These are phyloP conservation scores for Aromia moschata DNA, from an alignment of 2,888 invertebrate species.

Conservation along the genomic window DNA sequence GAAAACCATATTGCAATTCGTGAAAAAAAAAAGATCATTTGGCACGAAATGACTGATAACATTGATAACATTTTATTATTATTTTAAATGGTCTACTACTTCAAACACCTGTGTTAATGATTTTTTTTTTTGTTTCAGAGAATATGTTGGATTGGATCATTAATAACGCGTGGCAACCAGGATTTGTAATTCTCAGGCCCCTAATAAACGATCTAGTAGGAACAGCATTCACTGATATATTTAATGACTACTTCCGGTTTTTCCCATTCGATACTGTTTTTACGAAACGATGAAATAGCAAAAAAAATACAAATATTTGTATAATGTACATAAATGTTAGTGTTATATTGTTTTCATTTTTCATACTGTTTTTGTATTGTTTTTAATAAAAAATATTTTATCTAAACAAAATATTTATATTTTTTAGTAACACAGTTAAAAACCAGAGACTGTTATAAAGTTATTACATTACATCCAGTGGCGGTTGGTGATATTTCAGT, in stretches of 20 bases:
- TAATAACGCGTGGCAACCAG: slow-evolving; percentile 83
- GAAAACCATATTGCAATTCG: too few species aligned
- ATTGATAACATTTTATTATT: too few species aligned
- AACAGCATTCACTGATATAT: slow-evolving; percentile 84
- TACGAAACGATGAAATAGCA: slow-evolving; percentile 45
- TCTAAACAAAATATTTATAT: too few species aligned
- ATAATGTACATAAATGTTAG: not conserved
- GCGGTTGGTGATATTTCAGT: too few species aligned
- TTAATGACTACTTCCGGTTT: slow-evolving; percentile 77
- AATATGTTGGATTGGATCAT: slow-evolving; percentile 78
- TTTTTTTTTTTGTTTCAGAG: slow-evolving; percentile 68
- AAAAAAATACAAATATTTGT: not conserved
- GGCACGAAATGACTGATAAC: too few species aligned
- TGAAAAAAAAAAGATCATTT: too few species aligned
- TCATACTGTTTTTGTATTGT: not conserved
- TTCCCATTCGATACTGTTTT: slow-evolving; percentile 78
- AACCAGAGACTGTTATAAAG: too few species aligned
- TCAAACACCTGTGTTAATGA: too few species aligned
- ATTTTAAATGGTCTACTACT: too few species aligned
- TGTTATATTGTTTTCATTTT: not conserved
- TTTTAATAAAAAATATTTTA: not conserved
- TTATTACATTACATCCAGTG: too few species aligned
- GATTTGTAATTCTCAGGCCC: slow-evolving; percentile 78
- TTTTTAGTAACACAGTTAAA: too few species aligned
- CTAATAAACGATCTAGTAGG: slow-evolving; percentile 85